Evolutionary conservation across 2,888 invertebrate genomes (phyloP).

Genomic region (Lissocephala sabroskyi): DNA sequence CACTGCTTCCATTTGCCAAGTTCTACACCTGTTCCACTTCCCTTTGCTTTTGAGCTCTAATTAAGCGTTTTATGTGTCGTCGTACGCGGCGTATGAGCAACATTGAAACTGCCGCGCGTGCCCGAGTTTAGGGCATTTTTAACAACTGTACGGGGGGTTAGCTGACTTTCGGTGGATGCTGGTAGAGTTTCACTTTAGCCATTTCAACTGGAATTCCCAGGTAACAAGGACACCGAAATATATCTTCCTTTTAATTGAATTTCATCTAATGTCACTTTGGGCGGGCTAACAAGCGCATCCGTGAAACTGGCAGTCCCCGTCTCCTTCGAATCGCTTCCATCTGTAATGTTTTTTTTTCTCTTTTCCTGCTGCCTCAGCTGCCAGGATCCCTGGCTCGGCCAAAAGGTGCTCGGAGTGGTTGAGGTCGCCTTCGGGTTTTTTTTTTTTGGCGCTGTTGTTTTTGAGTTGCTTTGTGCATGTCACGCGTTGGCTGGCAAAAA

Average conservation of each 20-base stretch:
- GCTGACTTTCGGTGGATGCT: too few species aligned
- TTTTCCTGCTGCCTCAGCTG: not conserved
- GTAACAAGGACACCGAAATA: slow-evolving; percentile 32
- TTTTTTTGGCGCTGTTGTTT: slow-evolving; percentile 37
- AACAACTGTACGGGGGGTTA: slow-evolving; percentile 23
- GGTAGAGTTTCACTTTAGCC: not conserved
- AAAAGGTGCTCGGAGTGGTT: too few species aligned
- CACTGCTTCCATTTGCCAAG: slow-evolving; percentile 1
- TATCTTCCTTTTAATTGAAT: slow-evolving; percentile 59
- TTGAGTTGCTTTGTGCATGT: slow-evolving; percentile 48
- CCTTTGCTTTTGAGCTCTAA: slow-evolving; percentile 19
- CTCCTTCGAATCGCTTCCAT: too few species aligned
- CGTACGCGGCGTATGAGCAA: slow-evolving; percentile 38
- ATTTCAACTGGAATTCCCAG: not conserved
- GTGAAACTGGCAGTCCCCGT: too few species aligned
- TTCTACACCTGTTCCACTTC: too few species aligned
- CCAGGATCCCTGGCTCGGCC: not conserved
- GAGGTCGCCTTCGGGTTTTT: slow-evolving; percentile 3
- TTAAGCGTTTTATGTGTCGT: slow-evolving; percentile 46
- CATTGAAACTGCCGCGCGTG: slow-evolving; percentile 26
- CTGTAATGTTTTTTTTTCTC: not conserved
- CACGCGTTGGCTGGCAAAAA: slow-evolving; percentile 58
- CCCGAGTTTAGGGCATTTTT: slow-evolving; percentile 26
- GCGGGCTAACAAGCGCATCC: slow-evolving; percentile 47
- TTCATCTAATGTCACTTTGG: slow-evolving; percentile 48